Evolutionary conservation across 2,797 vertebrate genomes (phyloP), one percentile per base, ranked within the genome.

Genomic region (Anolis apletophallus): DNA sequence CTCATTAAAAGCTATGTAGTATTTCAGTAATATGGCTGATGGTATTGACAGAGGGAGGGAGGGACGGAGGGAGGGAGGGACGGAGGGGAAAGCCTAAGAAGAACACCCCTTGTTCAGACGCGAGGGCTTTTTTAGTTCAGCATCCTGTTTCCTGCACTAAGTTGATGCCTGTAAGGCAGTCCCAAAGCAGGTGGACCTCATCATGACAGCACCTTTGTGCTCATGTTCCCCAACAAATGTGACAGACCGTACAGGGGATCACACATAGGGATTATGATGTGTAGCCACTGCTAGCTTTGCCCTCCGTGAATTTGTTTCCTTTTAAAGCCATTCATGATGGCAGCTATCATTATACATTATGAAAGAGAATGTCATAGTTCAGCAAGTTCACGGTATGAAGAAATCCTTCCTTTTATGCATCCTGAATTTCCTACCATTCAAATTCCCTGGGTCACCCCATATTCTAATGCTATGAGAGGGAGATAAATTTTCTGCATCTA

Each of bases 1-100:
- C 26, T 74, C 78, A 29, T 80, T 74, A n/a, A 40, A 21, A 78
- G 34, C 67, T 76, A 64, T 26, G 57, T n/a, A 81, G 88, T 9
- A 84, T 6, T 1, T 52, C 32, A 81, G 68, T 52, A 87, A 69
- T 82, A 79, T 75, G 19, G 82, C 16, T 67, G 16, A 40, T 84
- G 21, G 10, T 67, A 78, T 21, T 2, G 36, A 32, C 83, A 88
- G 64, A n/a, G 57, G 8, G 6, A 46, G 46, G 46, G 7, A 46
- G 46, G 46, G 7, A 46, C n/a, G 5, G 46, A 46, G 7, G 5
- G 46, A 46, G 1, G 5, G 46, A 46, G 1, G 5, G 46, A 46
- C 40, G 5, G 40, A 64, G 26, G 23, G 2, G 26, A 61, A 2
- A 61, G 23, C 59, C 5, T 1, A 14, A 50, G 64, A 82, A 36